Evolutionary conservation across 2,797 vertebrate genomes (phyloP), one percentile per base, ranked within the genome.

Genomic region (Syncerus caffer): DNA sequence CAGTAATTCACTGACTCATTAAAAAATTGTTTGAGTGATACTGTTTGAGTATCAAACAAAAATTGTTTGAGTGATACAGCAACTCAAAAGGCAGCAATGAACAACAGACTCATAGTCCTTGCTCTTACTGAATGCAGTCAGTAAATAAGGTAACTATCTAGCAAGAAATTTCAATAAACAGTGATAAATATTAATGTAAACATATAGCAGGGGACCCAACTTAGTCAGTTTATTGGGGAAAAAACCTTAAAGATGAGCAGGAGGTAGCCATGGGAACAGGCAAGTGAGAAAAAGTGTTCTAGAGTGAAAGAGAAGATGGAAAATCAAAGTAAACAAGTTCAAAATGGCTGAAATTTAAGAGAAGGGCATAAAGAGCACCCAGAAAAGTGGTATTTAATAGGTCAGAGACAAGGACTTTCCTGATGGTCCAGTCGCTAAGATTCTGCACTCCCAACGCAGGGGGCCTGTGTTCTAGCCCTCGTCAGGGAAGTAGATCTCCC

Each of bases 81-180:
- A 96, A 94, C n/a, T 12, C 62, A 15, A 53, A 84, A 86, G 86
- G 5, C 34, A 86, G 90, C 60, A 92, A 74, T 13, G 25, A 82
- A 67, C 27, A 93, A 90, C 29, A 76, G 21, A 76, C 51, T 16
- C 45, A 57, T 2, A 71, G 42, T 58, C 55, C 50, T 53, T 74
- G 14, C 53, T 85, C 80, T 91, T 42, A 71, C 34, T 47, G 50
- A 92, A 58, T 19, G 55, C 38, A 53, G 12, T 83, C 29, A 29
- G 21, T 93, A 45, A 78, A 45, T 83, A 89, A 92, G 29, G 45
- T 13, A 85, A 74, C 11, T 38, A 60, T 89, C 60, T 58, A 83
- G 76, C 47, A 94, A 91, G 17, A 53, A 89, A 92, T 90, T 78
- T 86, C 85, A 92, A 86, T 31, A n/a, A 94, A 60, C 7, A 82